Evolutionary conservation across 1,140 invertebrate genomes (phyloP).

Genomic region (Cotesia glomerata): DNA sequence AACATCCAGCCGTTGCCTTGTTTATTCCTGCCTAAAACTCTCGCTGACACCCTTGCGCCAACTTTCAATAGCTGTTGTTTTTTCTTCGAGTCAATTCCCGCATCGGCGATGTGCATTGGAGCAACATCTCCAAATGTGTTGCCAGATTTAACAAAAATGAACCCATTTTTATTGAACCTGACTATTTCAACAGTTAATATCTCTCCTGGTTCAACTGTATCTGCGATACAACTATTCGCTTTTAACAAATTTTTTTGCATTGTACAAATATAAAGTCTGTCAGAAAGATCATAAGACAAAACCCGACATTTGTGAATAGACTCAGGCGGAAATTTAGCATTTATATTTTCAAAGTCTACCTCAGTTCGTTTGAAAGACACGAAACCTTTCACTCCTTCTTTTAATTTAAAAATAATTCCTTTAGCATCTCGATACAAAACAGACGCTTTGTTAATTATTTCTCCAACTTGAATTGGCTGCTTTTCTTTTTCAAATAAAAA

Average conservation of each 20-base stretch:
- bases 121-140: conserved; percentile 53
- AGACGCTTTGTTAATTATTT: conserved; percentile 62
- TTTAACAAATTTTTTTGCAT: conserved; percentile 65
- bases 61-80: conserved; percentile 51
- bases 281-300: conserved; percentile 66
- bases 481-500: conserved; percentile 50
- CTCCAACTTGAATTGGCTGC: conserved; percentile 57
- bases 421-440: conserved; percentile 58
- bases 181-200: conserved; percentile 61
- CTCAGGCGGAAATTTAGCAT: conserved; percentile 60
- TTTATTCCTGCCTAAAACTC: conserved; percentile 61
- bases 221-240: conserved; percentile 58
- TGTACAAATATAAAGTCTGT: conserved; percentile 67
- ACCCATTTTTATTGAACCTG: conserved; percentile 40
- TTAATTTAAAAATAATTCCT: conserved; percentile 66
- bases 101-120: conserved; percentile 38
- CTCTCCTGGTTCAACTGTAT: conserved; percentile 65
- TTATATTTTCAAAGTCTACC: conserved; percentile 56
- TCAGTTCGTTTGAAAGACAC: conserved; percentile 63
- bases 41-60: conserved; percentile 61
- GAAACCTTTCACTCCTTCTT: conserved; percentile 64
- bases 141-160: conserved; percentile 52
- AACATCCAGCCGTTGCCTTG: conserved; percentile 58
- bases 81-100: conserved; percentile 40
- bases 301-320: conserved; percentile 67